These are phyloP conservation scores for Acrossocheilus fasciatus DNA, from an alignment of 2,797 vertebrate species.

Conservation along the genomic window DNA sequence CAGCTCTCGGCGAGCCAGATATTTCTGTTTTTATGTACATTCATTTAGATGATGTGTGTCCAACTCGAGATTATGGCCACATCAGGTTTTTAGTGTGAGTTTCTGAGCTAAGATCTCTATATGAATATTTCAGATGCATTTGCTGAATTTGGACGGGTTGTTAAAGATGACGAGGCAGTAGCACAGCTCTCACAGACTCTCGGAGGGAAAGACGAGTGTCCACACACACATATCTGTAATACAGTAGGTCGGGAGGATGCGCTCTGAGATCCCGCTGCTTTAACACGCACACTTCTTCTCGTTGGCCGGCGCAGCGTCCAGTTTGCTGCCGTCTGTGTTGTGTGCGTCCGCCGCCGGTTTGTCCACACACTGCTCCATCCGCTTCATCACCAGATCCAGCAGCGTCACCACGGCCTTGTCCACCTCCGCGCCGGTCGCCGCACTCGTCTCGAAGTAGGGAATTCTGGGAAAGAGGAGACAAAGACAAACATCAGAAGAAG, in stretches of 20 bases:
- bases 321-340: conserved; percentile 85
- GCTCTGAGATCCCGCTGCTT: conserved; percentile 58
- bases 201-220: background rate
- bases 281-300: conserved; percentile 93
- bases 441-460: conserved; percentile 95
- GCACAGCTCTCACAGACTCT: conserved; percentile 15
- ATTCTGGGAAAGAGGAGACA: conserved; percentile 75
- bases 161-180: conserved; percentile 13
- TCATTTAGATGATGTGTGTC: background rate
- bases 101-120: background rate
- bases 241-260: background rate
- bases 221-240: conserved; percentile 6
- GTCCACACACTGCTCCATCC: conserved; percentile 96
- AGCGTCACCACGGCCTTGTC: conserved; percentile 90
- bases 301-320: conserved; percentile 71
- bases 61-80: background rate
- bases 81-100: background rate
- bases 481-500: background rate
- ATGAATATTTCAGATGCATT: background rate
- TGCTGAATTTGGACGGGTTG: background rate
- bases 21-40: background rate
- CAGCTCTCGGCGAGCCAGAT: background rate
- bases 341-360: conserved; percentile 81
- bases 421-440: conserved; percentile 89
- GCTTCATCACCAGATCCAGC: conserved; percentile 96